Evolutionary conservation across 1,140 invertebrate species (phyloP).

Genomic region (Elysia chlorotica): DNA sequence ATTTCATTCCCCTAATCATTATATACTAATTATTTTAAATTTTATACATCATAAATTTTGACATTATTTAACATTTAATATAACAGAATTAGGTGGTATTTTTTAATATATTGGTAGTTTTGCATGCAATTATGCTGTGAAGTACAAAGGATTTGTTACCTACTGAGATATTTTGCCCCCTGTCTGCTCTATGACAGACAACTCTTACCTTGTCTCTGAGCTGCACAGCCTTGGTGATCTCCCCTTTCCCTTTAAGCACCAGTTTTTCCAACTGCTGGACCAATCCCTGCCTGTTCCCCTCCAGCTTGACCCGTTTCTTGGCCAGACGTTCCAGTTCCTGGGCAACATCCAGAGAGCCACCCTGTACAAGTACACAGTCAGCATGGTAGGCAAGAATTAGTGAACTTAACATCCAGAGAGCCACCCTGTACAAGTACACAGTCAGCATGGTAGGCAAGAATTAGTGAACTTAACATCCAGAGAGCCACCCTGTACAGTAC

Average conservation of each 20-base stretch:
- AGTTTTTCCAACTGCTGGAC: slow-evolving; percentile 14
- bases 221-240: background rate
- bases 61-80: too few species aligned
- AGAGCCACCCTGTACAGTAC: background rate
- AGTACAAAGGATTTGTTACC: too few species aligned
- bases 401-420: background rate
- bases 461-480: background rate
- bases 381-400: background rate
- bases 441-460: background rate
- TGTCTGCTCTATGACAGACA: background rate
- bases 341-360: slow-evolving; percentile 4
- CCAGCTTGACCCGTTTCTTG: slow-evolving; percentile 3
- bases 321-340: slow-evolving; percentile 14
- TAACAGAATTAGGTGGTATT: too few species aligned
- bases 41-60: too few species aligned
- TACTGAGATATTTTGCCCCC: too few species aligned
- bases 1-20: too few species aligned
- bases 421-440: background rate
- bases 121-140: too few species aligned
- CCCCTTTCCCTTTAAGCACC: slow-evolving; percentile 11
- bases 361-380: background rate
- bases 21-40: too few species aligned
- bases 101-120: too few species aligned
- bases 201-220: slow-evolving; percentile 21
- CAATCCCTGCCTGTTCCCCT: background rate